phyloP scores from a whole-genome alignment of 1,140 invertebrate genomes.

The Trichoplusia ni region DNA sequence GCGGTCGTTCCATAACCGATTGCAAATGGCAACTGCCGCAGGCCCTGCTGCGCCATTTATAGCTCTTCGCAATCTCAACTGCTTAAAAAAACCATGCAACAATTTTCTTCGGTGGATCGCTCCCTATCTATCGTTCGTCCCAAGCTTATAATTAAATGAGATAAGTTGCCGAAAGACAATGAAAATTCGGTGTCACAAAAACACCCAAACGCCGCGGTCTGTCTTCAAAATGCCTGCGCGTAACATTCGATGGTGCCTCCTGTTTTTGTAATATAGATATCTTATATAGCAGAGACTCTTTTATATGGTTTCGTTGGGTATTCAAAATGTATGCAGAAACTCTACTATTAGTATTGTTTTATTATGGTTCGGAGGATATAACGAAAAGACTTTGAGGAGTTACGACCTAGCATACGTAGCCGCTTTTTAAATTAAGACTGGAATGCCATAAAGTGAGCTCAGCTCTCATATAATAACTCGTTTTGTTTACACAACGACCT shows the following conservation, averaged over 20 bases:
- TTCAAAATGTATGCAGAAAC: background rate
- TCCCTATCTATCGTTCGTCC: constrained; percentile 61
- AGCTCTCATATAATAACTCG: constrained; percentile 48
- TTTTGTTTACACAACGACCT: constrained; percentile 29
- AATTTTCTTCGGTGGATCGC: constrained; percentile 65
- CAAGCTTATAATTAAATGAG: constrained; percentile 52
- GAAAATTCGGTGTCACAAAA: constrained; percentile 63
- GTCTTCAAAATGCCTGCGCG: constrained; percentile 61
- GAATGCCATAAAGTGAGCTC: constrained; percentile 57
- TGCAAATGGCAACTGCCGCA: constrained; percentile 77
- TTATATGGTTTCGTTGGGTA: background rate
- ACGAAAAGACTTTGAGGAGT: constrained; percentile 28
- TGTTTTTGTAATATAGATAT: constrained; percentile 22
- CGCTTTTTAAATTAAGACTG: constrained; percentile 38
- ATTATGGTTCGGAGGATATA: background rate
- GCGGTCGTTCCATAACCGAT: constrained; percentile 77
- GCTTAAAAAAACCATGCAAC: constrained; percentile 73
- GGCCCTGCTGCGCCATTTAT: constrained; percentile 70
- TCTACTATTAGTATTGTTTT: constrained; percentile 1
- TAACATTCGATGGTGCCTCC: constrained; percentile 42
- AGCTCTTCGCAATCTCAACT: constrained; percentile 72
- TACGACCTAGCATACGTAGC: constrained; percentile 26
- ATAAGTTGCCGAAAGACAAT: constrained; percentile 49
- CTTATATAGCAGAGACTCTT: constrained; percentile 15
- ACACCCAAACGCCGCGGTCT: constrained; percentile 44